Conservation (phyloP, 2,888 invertebrate species). For the Dynastes hyllus region DNA sequence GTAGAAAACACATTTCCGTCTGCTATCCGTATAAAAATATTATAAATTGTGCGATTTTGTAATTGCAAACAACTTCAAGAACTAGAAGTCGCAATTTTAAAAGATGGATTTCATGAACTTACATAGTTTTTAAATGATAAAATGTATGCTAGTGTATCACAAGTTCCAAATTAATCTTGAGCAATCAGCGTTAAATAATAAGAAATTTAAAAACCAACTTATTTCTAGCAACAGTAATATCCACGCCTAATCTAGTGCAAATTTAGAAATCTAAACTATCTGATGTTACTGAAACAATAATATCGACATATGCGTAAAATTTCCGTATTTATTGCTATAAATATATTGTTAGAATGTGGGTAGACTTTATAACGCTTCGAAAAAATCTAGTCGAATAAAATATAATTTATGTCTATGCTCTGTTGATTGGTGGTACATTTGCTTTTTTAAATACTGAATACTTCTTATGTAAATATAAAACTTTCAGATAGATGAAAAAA, state of each 20-base stretch:
- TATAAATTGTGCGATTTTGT: conserved; percentile 43
- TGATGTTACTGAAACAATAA: too few species aligned
- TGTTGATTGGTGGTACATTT: neutral
- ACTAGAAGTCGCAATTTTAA: conserved; percentile 18
- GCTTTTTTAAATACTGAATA: neutral
- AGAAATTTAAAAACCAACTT: conserved; percentile 1
- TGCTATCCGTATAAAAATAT: conserved; percentile 42
- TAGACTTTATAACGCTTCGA: too few species aligned
- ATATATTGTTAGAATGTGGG: too few species aligned
- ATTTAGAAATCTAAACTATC: neutral
- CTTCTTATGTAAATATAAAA: conserved; percentile 37
- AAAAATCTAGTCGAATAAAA: too few species aligned
- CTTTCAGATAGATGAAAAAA: conserved; percentile 28
- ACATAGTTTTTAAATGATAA: neutral
- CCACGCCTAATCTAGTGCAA: neutral
- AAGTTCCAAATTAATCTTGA: conserved; percentile 40
- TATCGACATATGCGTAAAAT: too few species aligned
- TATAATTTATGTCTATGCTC: too few species aligned
- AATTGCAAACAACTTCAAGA: conserved; percentile 19
- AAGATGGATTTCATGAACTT: conserved; percentile 19
- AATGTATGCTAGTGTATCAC: conserved; percentile 20
- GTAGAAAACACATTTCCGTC: conserved; percentile 19
- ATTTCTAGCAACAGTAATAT: too few species aligned
- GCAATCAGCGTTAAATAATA: conserved; percentile 20
- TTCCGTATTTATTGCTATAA: too few species aligned